Percentiles rank a stretch among this genome's conserved stretches.
phyloP scores from a whole-genome alignment of 2,888 invertebrate genomes.

The Drosophila engyochracea region DNA sequence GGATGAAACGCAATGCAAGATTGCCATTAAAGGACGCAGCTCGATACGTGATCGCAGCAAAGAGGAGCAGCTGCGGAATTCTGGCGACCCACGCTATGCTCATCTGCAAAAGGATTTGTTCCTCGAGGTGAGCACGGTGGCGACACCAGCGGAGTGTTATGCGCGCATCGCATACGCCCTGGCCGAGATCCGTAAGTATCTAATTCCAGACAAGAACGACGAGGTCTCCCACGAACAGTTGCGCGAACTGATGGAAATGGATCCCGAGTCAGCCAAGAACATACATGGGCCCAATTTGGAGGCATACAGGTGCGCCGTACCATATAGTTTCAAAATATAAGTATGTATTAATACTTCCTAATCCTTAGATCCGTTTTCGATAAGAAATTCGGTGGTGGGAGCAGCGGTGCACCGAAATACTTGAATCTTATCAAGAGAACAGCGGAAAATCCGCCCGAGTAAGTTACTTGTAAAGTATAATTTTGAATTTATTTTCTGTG shows the following conservation, averaged over 20 bases:
- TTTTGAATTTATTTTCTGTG: slow-evolving; percentile 54
- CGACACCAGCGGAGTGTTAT: slow-evolving; percentile 94
- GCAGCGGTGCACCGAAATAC: slow-evolving; percentile 70
- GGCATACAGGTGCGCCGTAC: slow-evolving; percentile 61
- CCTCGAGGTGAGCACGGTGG: slow-evolving; percentile 94
- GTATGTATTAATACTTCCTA: not conserved
- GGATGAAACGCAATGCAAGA: slow-evolving; percentile 94
- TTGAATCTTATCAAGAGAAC: slow-evolving; percentile 75
- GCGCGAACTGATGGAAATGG: slow-evolving; percentile 78
- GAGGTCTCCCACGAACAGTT: slow-evolving; percentile 79
- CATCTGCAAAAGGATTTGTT: slow-evolving; percentile 95
- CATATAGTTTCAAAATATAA: not conserved
- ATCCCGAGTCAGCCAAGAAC: slow-evolving; percentile 73
- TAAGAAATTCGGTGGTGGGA: slow-evolving; percentile 61
- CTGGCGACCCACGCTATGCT: slow-evolving; percentile 94
- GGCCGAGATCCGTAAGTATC: slow-evolving; percentile 81
- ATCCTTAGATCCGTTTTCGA: slow-evolving; percentile 76
- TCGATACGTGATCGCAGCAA: slow-evolving; percentile 95
- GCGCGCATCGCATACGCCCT: slow-evolving; percentile 87
- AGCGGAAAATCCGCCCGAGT: slow-evolving; percentile 78
- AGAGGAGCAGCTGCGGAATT: slow-evolving; percentile 92
- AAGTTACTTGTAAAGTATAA: slow-evolving; percentile 79
- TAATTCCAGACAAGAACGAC: slow-evolving; percentile 81
- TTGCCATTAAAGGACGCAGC: slow-evolving; percentile 96
- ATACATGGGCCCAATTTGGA: slow-evolving; percentile 72